Percentiles rank a stretch among this genome's conserved stretches.
These are phyloP conservation scores for Sericinus montela DNA, from an alignment of 2,888 invertebrate species.

Conservation along the genomic window DNA sequence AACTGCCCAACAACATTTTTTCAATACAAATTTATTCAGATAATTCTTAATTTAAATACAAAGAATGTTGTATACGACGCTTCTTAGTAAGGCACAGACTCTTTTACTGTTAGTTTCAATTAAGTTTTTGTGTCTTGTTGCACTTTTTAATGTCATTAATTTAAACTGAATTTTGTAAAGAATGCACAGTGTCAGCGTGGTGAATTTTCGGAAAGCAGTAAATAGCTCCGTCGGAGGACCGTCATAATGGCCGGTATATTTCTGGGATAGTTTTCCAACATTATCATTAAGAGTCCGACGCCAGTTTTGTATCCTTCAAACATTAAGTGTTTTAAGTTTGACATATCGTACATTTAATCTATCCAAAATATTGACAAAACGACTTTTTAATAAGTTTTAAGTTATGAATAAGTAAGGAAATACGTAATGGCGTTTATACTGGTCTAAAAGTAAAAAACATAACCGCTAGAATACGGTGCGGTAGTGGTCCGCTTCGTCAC, in stretches of 20 bases:
- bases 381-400: no score
- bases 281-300: conserved; percentile 42
- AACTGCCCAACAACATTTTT: conserved; percentile 42
- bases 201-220: conserved; percentile 58
- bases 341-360: no score
- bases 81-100: conserved; percentile 50
- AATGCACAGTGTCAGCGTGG: conserved; percentile 41
- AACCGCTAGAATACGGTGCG: no score
- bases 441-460: no score
- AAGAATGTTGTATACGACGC: conserved; percentile 54
- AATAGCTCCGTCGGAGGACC: conserved; percentile 54
- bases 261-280: conserved; percentile 47
- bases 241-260: conserved; percentile 60
- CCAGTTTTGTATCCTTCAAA: conserved; percentile 51
- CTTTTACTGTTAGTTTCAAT: conserved; percentile 55
- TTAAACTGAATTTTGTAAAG: conserved; percentile 48
- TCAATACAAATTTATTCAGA: conserved; percentile 18
- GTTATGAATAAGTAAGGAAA: no score
- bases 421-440: no score
- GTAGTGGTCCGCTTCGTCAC: no score
- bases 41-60: conserved; percentile 59
- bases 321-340: conserved; percentile 50
- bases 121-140: conserved; percentile 46
- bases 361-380: no score
- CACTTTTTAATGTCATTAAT: conserved; percentile 63